Base-by-base conservation (phyloP, 2,113 vertebrate genomes). In the Verasper variegatus region DNA sequence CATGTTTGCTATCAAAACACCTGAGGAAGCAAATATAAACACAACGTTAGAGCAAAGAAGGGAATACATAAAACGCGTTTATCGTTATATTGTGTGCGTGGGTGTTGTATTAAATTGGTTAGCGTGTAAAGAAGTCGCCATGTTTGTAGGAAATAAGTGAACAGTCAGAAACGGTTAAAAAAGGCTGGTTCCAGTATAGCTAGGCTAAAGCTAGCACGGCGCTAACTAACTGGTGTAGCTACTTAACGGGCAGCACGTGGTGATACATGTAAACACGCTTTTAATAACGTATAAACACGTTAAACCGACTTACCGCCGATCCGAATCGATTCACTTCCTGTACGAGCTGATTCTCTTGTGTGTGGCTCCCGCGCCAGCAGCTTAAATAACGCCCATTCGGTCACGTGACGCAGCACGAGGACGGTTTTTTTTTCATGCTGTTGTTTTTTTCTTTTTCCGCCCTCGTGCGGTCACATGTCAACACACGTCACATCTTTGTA, bases 381-480 rank as follows among this genome's bases (percentile, higher is more conserved):
- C 72, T 94, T 95, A 95, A 94, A 91, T 94, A 90, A 42, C 86
- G 70, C 82, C 78, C 57, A 66, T 26, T 4, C 0, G 0, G 11
- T 88, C 87, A 92, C 85, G 77, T 91, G 86, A 24, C 24, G 26
- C 31, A 18, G 13, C 3, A 3, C 10, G 14, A n/a, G n/a, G 14
- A 51, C 9, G 11, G 1, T 42, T 42, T 26, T 64, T 2, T 55
- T 40, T 12, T 40, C 71, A 42, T 23, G 21, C 17, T 27, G 31
- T 54, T 54, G n/a, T 62, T 0, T 24, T 27, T 65, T 24, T 55
- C 47, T 42, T 31, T 10, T 20, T 49, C 17, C 17, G 7, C 47
- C 45, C 74, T 71, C 47, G 13, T 27, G 67, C 8, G 68, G 73
- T 91, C 92, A 94, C 93, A 64, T 93, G 89, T 68, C 76, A 61